Evolutionary conservation across 1,140 invertebrate genomes (phyloP).

Genomic region (Batillaria attramentaria): DNA sequence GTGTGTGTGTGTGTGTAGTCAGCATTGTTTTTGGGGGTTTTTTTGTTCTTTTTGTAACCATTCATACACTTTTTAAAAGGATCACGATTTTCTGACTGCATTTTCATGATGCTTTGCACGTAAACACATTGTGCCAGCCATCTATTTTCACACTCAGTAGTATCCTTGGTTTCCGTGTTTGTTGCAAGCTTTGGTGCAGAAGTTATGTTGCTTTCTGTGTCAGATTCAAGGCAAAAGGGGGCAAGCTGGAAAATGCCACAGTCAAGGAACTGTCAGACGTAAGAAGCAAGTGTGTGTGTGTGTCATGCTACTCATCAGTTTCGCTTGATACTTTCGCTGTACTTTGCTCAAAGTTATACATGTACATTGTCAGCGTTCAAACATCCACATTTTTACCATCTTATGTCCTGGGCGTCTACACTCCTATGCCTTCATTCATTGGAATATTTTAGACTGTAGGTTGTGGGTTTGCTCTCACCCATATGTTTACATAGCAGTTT

Average conservation of each 20-base stretch:
- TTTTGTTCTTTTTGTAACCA: not conserved
- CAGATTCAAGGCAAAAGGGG: conserved; percentile 38
- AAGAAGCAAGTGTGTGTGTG: not conserved
- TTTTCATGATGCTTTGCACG: not conserved
- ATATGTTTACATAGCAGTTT: too few relatives aligned
- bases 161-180: too few relatives aligned
- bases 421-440: not conserved
- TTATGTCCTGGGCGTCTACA: not conserved
- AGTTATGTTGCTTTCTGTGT: not conserved
- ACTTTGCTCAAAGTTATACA: not conserved
- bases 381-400: not conserved
- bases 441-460: too few relatives aligned
- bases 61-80: not conserved
- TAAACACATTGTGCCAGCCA: not conserved
- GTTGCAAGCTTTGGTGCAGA: too few relatives aligned
- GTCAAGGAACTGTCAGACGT: conserved; percentile 34
- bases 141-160: not conserved
- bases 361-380: not conserved
- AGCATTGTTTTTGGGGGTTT: not conserved
- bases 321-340: not conserved
- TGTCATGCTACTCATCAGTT: not conserved
- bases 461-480: too few relatives aligned
- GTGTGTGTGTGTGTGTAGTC: too few relatives aligned
- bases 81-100: not conserved
- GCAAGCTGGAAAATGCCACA: conserved; percentile 19